Percentiles rank a stretch among this genome's conserved stretches.
Conservation (phyloP, 1,140 invertebrate species). For the Sycophaga agraensis region DNA sequence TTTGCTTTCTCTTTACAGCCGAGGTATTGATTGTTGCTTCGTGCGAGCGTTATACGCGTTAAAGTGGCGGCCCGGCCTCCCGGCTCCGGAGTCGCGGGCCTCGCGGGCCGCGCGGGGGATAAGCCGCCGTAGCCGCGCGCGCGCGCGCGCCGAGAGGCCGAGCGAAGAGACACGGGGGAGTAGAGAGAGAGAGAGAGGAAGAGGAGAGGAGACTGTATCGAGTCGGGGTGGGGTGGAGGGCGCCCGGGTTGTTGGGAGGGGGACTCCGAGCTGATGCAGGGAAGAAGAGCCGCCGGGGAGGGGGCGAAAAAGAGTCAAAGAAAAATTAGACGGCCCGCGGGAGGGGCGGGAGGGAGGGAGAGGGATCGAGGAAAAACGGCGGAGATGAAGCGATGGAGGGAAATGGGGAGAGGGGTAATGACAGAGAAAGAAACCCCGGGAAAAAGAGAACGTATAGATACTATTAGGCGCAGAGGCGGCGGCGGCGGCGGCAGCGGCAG, state of each 20-base stretch:
- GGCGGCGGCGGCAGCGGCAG: neutral
- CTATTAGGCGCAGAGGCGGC: conserved; percentile 8
- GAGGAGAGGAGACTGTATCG: conserved; percentile 28
- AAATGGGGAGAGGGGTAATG: conserved; percentile 17
- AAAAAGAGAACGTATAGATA: neutral
- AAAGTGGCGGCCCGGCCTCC: conserved; percentile 44
- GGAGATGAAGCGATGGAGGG: conserved; percentile 22
- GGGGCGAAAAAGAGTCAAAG: conserved; percentile 18
- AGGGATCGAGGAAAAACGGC: conserved; percentile 20
- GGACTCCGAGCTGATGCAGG: conserved; percentile 15
- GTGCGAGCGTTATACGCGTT: conserved; percentile 59
- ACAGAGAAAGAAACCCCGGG: neutral
- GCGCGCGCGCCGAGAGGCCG: conserved; percentile 23
- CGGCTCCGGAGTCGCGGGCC: conserved; percentile 23
- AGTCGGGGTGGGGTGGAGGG: conserved; percentile 32
- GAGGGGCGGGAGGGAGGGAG: conserved; percentile 24
- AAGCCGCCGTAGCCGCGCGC: neutral
- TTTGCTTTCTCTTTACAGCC: conserved; percentile 54
- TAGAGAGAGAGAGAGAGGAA: conserved; percentile 5
- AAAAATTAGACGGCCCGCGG: conserved; percentile 21
- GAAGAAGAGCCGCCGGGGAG: neutral
- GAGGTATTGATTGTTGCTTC: conserved; percentile 60
- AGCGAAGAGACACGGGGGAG: neutral
- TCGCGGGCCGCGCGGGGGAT: conserved; percentile 11
- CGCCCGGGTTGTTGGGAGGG: too few relatives aligned